Percentiles rank a stretch among this genome's conserved stretches.
phyloP scores from a whole-genome alignment of 2,797 vertebrate genomes.

The Acanthiza pusilla region DNA sequence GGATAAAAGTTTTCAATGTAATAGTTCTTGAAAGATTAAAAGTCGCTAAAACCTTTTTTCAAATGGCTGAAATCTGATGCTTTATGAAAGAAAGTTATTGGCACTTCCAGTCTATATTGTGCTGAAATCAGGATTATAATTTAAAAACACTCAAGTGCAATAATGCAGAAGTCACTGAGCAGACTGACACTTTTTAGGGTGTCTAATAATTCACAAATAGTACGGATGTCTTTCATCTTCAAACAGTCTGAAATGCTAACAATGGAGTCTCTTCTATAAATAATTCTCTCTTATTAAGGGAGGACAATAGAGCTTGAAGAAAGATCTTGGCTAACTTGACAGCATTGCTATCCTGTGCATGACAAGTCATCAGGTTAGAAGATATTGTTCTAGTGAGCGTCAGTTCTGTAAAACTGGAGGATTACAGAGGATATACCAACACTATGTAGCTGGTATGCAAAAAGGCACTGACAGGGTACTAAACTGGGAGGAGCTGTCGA shows the following conservation, averaged over 20 bases:
- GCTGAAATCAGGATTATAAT: background rate
- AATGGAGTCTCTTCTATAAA: conserved; percentile 20
- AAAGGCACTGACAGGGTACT: background rate
- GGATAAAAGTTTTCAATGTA: background rate
- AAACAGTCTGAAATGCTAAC: background rate
- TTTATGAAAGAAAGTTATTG: background rate
- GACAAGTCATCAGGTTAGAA: background rate
- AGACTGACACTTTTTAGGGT: background rate
- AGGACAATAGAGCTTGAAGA: conserved; percentile 14
- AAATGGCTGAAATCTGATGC: background rate
- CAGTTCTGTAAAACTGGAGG: background rate
- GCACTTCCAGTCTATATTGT: background rate
- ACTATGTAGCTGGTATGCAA: background rate
- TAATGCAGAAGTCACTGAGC: background rate
- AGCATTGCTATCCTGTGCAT: background rate
- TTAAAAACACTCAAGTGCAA: background rate
- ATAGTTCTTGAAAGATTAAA: background rate
- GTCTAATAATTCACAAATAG: background rate
- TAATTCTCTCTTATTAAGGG: conserved; percentile 40
- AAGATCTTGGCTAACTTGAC: conserved; percentile 25
- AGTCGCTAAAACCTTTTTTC: background rate
- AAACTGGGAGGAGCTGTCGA: background rate
- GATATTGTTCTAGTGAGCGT: background rate
- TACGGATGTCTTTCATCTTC: background rate
- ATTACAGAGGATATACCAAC: background rate